Evolutionary conservation across 2,797 vertebrate genomes (phyloP).

Genomic region (Danio albolineatus): DNA sequence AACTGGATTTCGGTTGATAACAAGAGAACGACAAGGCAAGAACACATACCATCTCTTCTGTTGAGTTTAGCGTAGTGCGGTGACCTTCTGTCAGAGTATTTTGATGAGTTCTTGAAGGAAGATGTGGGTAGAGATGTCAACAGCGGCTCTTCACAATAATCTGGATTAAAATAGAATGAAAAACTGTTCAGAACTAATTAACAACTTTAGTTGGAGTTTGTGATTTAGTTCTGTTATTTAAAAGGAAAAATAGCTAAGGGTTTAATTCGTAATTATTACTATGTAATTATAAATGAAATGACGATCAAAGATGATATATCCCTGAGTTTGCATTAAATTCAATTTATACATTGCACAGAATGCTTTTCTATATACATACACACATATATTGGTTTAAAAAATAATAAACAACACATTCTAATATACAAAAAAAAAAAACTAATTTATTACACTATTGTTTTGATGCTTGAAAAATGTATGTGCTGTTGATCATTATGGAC

Average conservation of each 20-base stretch:
- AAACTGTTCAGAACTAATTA: not conserved
- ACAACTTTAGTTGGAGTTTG: not conserved
- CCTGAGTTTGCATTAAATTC: too few species aligned
- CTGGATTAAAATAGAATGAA: slow-evolving; percentile 61
- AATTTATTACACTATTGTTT: too few species aligned
- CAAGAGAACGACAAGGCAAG: not conserved
- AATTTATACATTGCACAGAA: too few species aligned
- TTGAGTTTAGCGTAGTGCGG: slow-evolving; percentile 79
- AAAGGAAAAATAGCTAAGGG: not conserved
- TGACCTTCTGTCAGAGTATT: slow-evolving; percentile 74
- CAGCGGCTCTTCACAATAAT: slow-evolving; percentile 76
- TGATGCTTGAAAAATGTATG: not conserved
- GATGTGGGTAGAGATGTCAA: slow-evolving; percentile 69
- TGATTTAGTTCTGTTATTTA: not conserved
- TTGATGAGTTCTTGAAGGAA: slow-evolving; percentile 79
- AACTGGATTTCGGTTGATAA: slow-evolving; percentile 15
- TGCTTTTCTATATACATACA: too few species aligned
- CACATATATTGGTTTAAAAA: too few species aligned
- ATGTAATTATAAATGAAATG: too few species aligned
- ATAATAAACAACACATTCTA: too few species aligned
- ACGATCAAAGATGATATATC: too few species aligned
- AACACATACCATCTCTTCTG: slow-evolving; percentile 77
- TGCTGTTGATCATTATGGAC: not conserved
- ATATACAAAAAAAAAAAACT: too few species aligned
- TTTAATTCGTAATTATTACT: too few species aligned